These are phyloP conservation scores for Osmoderma eremita DNA, from an alignment of 2,888 invertebrate species.

Conservation along the genomic window DNA sequence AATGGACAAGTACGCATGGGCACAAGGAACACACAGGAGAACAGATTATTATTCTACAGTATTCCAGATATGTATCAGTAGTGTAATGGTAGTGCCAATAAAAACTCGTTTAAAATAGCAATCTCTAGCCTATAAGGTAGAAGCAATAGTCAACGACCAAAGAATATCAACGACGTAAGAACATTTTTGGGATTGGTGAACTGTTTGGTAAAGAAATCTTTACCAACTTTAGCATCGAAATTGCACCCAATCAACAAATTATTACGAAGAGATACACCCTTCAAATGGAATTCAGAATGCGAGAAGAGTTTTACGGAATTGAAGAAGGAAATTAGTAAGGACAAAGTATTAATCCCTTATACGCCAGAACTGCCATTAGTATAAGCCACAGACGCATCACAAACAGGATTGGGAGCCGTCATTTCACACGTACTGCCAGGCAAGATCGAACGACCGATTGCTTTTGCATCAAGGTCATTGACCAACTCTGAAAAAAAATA, in stretches of 20 bases:
- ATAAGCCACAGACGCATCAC: constrained; percentile 25
- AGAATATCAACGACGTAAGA: constrained; percentile 39
- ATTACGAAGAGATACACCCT: constrained; percentile 39
- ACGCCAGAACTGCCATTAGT: constrained; percentile 27
- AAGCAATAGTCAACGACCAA: constrained; percentile 43
- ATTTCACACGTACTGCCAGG: constrained; percentile 1
- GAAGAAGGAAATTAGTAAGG: constrained; percentile 13
- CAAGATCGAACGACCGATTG: constrained; percentile 4
- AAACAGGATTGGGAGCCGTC: constrained; percentile 24
- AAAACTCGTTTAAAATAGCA: too few species aligned
- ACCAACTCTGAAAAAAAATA: constrained; percentile 2
- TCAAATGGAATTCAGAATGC: constrained; percentile 44
- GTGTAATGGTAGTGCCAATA: too few species aligned
- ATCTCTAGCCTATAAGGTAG: too few species aligned
- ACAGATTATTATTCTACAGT: too few species aligned
- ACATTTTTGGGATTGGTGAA: constrained; percentile 43
- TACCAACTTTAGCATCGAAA: constrained; percentile 42
- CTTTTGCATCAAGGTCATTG: constrained; percentile 21
- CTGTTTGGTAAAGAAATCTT: constrained; percentile 41
- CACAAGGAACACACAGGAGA: too few species aligned
- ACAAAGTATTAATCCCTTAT: constrained; percentile 12
- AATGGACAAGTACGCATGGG: too few species aligned
- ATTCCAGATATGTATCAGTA: too few species aligned
- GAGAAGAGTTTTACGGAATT: constrained; percentile 9
- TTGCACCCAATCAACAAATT: constrained; percentile 45